Evolutionary conservation across 1,140 invertebrate species (phyloP).

Genomic region (Nomia melanderi): DNA sequence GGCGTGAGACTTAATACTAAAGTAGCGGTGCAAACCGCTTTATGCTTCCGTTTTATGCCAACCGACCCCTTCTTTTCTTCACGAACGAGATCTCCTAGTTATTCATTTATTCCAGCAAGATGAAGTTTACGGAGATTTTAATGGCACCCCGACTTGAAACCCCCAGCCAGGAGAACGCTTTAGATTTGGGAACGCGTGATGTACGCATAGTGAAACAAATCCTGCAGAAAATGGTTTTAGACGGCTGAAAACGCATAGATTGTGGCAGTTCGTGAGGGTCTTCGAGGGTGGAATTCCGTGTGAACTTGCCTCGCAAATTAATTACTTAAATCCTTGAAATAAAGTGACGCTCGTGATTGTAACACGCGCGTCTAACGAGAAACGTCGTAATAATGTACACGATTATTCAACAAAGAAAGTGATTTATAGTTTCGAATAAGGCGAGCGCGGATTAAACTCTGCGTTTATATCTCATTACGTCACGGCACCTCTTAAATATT

Average conservation of each 20-base stretch:
- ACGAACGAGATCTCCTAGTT: slow-evolving; percentile 64
- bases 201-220: slow-evolving; percentile 14
- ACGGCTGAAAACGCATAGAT: background rate
- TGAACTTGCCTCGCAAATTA: slow-evolving; percentile 49
- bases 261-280: background rate
- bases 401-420: slow-evolving; percentile 31
- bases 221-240: slow-evolving; percentile 18
- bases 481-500: no score
- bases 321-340: slow-evolving; percentile 30
- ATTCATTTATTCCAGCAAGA: slow-evolving; percentile 71
- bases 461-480: background rate
- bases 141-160: slow-evolving; percentile 56
- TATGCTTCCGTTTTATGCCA: slow-evolving; percentile 62
- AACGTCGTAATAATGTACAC: slow-evolving; percentile 39
- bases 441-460: background rate
- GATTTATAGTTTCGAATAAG: background rate
- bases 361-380: slow-evolving; percentile 10
- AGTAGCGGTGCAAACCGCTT: slow-evolving; percentile 71
- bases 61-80: slow-evolving; percentile 58
- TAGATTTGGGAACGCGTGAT: slow-evolving; percentile 47
- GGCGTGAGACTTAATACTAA: slow-evolving; percentile 61
- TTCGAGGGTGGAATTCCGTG: slow-evolving; percentile 18
- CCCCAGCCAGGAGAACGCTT: slow-evolving; percentile 23
- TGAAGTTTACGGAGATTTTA: slow-evolving; percentile 74
- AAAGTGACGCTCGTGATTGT: slow-evolving; percentile 27